Base-by-base conservation (phyloP, 2,113 vertebrate species). In the Hydrolagus affinis region DNA sequence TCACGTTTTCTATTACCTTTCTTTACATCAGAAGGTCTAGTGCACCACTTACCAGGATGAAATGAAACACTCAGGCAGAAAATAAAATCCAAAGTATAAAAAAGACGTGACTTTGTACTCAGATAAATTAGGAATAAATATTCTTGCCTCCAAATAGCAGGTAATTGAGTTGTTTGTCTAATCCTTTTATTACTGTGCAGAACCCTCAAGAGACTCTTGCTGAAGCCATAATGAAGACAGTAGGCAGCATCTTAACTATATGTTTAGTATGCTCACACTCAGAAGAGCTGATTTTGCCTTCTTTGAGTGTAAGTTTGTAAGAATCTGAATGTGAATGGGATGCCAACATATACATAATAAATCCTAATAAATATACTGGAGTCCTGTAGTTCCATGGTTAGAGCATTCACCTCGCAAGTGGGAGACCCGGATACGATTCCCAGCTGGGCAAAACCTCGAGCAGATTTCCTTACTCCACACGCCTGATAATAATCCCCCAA, bases 21-120 rank as follows among this genome's bases (percentile, higher is more conserved):
- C 14, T 28, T 83, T 64, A 19, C 11, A 66, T 30, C 25, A 83
- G 19, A 83, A 83, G 23, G 62, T 23, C 76, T 64, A 44, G n/a
- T 0, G 11, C 28, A 80, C 23, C 78, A 83, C 21, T 68, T 68
- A 68, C 66, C 59, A 64, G 23, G 60, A 68, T 25, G 14, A 83
- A 66, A 66, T 83, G 62, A 83, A 83, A 83, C 78, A 32, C 28
- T 83, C 62, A 32, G 60, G 15, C 62, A 83, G 62, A 83, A 83
- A 83, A 66, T 68, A 62, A 68, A 83, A 83, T 64, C 15, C n/a
- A 77, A 76, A 77, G 59, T 60, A 77, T 59, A 68, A 83, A 64
- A 83, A 80, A 8, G 77, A 83, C 11, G 23, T 80, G 76, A 25
- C 76, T 62, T 64, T 59, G 19, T 80, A 64, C 64, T 80, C 64